Evolutionary conservation across 2,113 vertebrate genomes (phyloP).

Genomic region (Chaetorhynchus papuensis): DNA sequence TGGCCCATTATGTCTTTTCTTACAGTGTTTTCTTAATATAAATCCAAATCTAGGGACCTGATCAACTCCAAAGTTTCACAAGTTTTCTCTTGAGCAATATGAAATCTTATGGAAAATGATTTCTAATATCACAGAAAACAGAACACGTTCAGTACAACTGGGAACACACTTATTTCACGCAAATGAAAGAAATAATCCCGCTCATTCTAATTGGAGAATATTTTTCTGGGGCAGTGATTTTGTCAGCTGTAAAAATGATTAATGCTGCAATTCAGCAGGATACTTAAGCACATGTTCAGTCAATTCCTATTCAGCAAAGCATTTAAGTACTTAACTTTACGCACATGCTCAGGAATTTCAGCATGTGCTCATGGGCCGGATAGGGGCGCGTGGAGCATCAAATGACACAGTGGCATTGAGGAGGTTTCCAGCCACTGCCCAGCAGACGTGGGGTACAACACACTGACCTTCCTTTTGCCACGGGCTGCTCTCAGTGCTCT

Average conservation of each 20-base stretch:
- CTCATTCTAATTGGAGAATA: constrained; percentile 64
- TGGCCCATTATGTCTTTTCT: constrained; percentile 4
- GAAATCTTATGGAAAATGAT: constrained; percentile 57
- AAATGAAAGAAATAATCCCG: constrained; percentile 61
- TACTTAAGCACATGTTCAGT: constrained; percentile 69
- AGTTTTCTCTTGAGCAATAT: constrained; percentile 61
- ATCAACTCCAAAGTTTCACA: constrained; percentile 39
- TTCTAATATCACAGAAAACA: constrained; percentile 58
- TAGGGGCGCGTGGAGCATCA: not conserved
- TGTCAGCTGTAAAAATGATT: constrained; percentile 68
- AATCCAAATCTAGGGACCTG: constrained; percentile 47
- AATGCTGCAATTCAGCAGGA: constrained; percentile 54
- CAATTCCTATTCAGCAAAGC: constrained; percentile 61
- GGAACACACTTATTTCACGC: constrained; percentile 53
- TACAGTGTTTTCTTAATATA: constrained; percentile 38
- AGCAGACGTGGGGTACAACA: not conserved
- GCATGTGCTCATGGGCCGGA: constrained; percentile 4
- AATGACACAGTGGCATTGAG: not conserved
- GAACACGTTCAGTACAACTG: constrained; percentile 24
- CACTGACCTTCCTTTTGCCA: not conserved
- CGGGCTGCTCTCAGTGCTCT: not conserved
- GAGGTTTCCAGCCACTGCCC: not conserved
- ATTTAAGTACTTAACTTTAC: constrained; percentile 59
- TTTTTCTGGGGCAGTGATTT: constrained; percentile 67
- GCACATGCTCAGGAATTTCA: constrained; percentile 55